Evolutionary conservation across 2,113 vertebrate species (phyloP).

Genomic region (Isurus oxyrinchus): DNA sequence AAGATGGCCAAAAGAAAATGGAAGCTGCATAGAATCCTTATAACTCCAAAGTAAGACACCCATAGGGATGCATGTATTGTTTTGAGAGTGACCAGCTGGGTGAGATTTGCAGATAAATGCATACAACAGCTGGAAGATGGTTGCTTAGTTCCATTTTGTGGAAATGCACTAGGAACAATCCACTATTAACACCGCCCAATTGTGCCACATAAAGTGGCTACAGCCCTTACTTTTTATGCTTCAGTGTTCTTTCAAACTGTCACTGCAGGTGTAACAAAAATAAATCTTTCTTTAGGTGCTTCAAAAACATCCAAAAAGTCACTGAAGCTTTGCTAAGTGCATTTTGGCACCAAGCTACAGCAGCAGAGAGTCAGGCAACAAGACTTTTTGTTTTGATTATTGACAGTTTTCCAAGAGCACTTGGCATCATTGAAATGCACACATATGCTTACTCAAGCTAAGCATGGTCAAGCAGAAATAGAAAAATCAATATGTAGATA

Average conservation of each 20-base stretch:
- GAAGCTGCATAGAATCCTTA: not conserved
- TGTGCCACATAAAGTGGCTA: not conserved
- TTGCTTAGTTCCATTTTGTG: not conserved
- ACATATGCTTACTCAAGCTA: not conserved
- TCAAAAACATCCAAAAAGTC: not conserved
- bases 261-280: not conserved
- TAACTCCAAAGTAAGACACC: not conserved
- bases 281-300: not conserved
- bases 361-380: not conserved
- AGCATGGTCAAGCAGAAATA: not conserved
- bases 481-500: not conserved
- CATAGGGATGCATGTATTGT: not conserved
- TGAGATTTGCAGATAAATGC: not conserved
- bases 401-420: conserved; percentile 14
- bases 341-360: not conserved
- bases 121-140: not conserved
- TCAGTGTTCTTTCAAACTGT: conserved; percentile 7
- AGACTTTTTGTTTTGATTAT: not conserved
- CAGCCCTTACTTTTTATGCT: not conserved
- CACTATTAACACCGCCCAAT: not conserved
- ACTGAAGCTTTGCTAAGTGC: not conserved
- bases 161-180: not conserved
- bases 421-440: not conserved
- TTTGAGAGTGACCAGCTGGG: not conserved
- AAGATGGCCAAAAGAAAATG: not conserved